A percentile compares a stretch with the other conserved stretches of the same genome.
Evolutionary conservation across 23 tunicate genomes (phyloP).

Genomic region (Botrylloides violaceus): DNA sequence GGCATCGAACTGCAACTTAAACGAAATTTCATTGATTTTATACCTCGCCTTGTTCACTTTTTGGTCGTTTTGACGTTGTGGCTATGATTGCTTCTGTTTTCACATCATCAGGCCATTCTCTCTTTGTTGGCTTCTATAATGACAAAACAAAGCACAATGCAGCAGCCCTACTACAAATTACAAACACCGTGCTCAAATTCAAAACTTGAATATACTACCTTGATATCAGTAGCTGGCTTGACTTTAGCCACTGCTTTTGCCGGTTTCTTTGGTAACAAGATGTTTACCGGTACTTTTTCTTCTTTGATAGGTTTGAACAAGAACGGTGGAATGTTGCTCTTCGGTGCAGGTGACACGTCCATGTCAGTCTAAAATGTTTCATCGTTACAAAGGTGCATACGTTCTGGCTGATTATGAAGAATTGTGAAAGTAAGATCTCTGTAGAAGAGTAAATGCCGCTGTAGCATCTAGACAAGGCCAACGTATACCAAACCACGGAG

Average conservation of each 20-base stretch:
- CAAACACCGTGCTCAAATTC: background rate
- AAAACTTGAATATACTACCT: conserved; percentile 1
- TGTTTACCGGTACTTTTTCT: conserved; percentile 29
- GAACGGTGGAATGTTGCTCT: conserved; percentile 46
- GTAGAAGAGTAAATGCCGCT: too few species aligned
- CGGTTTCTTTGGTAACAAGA: conserved; percentile 9
- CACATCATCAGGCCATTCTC: conserved; percentile 44
- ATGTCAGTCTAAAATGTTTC: conserved; percentile 7
- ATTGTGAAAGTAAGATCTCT: background rate
- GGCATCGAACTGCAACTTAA: too few species aligned
- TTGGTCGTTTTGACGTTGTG: conserved; percentile 16
- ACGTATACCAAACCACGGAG: too few species aligned
- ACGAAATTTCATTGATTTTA: too few species aligned
- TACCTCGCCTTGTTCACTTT: conserved; percentile 26
- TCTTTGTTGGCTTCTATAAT: conserved; percentile 29
- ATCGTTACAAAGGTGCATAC: background rate
- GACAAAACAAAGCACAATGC: too few species aligned
- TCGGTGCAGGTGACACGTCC: conserved; percentile 14
- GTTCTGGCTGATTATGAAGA: background rate
- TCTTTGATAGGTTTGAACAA: conserved; percentile 87
- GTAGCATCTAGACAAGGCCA: too few species aligned
- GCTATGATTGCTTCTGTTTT: conserved; percentile 5
- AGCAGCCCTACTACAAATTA: too few species aligned
- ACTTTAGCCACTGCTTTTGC: conserved; percentile 10
- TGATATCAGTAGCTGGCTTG: background rate